These are phyloP conservation scores for Muscicapa striata DNA, from an alignment of 2,797 vertebrate genomes.

Conservation along the genomic window DNA sequence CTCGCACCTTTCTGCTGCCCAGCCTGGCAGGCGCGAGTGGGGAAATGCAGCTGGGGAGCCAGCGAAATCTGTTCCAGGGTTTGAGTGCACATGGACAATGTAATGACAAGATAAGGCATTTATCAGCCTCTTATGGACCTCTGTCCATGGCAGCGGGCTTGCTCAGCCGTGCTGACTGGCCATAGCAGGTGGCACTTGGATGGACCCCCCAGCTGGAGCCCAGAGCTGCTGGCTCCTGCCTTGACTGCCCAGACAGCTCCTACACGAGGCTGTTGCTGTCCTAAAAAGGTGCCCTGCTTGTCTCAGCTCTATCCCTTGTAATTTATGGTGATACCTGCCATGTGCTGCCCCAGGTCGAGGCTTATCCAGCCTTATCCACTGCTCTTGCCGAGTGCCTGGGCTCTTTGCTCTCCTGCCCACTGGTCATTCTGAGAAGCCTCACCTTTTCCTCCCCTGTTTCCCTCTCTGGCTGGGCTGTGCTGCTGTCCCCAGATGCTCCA, in stretches of 20 bases:
- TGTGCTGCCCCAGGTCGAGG: rapidly evolving
- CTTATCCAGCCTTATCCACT: background rate
- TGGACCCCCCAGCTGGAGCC: background rate
- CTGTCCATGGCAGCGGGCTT: background rate
- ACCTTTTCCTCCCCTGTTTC: background rate
- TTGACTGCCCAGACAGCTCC: background rate
- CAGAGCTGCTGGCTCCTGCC: background rate
- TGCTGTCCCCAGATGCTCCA: background rate
- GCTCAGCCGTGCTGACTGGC: background rate
- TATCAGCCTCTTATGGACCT: background rate
- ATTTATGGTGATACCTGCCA: background rate
- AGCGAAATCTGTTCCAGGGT: background rate
- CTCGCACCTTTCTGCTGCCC: slow-evolving; percentile 9
- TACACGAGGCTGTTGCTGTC: background rate
- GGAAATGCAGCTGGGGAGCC: background rate
- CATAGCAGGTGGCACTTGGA: slow-evolving; percentile 24
- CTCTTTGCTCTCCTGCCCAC: background rate
- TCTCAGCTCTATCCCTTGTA: background rate
- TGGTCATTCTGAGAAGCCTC: background rate
- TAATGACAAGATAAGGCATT: slow-evolving; percentile 2
- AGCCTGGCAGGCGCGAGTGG: background rate
- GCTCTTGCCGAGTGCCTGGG: background rate
- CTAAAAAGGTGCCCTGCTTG: slow-evolving; percentile 7
- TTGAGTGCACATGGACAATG: background rate
- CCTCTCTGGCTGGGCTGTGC: background rate